These are phyloP conservation scores for Planiliza haematocheilus DNA, from an alignment of 2,113 vertebrate species.

Conservation along the genomic window DNA sequence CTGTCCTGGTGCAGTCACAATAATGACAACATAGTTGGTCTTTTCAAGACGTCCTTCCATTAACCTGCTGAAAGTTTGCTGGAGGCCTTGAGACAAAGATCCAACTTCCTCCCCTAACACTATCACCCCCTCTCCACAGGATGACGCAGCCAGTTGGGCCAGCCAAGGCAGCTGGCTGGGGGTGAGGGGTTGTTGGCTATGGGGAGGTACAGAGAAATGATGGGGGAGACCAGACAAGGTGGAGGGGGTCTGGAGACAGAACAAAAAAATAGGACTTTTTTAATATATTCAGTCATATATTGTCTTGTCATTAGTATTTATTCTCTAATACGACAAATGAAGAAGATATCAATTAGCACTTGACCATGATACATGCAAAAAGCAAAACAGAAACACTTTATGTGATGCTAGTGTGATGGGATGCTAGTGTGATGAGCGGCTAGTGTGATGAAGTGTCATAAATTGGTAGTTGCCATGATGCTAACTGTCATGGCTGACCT, in stretches of 20 bases:
- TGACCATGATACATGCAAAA: background rate
- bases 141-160: conserved; percentile 93
- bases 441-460: no score
- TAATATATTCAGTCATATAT: background rate
- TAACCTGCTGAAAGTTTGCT: conserved; percentile 90
- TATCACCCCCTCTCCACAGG: conserved; percentile 90
- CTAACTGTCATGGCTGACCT: conserved; percentile 57
- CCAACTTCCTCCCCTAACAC: conserved; percentile 88
- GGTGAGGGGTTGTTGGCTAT: conserved; percentile 83
- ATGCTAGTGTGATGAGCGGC: no score
- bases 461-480: no score
- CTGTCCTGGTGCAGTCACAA: conserved; percentile 86
- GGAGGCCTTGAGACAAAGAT: conserved; percentile 93
- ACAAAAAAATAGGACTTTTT: background rate
- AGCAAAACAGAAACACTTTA: background rate
- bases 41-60: conserved; percentile 89
- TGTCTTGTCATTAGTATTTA: conserved; percentile 1
- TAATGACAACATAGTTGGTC: conserved; percentile 95
- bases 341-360: background rate
- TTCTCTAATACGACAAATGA: background rate
- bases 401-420: no score
- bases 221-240: conserved; percentile 76
- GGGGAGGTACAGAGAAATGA: conserved; percentile 71
- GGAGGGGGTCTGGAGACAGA: conserved; percentile 77
- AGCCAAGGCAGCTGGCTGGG: conserved; percentile 95